These are phyloP conservation scores for Trachelus stipa DNA, from an alignment of 2,888 invertebrate species.

Conservation along the genomic window DNA sequence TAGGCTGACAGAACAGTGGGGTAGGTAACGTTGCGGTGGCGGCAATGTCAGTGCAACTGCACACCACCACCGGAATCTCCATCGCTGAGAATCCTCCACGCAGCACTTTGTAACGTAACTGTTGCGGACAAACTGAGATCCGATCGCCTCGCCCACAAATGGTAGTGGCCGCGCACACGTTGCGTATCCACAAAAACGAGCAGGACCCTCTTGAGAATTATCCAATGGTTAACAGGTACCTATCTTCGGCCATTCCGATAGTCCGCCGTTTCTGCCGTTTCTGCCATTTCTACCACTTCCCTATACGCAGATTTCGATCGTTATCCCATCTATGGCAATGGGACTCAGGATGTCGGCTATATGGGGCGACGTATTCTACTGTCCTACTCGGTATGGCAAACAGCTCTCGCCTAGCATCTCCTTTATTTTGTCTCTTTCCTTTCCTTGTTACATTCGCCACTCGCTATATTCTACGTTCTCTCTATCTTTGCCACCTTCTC, in stretches of 20 bases:
- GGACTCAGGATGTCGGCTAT: neutral
- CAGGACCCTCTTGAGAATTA: slow-evolving; percentile 12
- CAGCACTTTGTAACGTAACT: neutral
- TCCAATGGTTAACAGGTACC: slow-evolving; percentile 8
- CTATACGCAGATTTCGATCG: slow-evolving; percentile 40
- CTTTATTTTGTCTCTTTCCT: too few relatives aligned
- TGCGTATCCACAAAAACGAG: slow-evolving; percentile 8
- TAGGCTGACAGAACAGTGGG: slow-evolving; percentile 45
- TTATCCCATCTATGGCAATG: slow-evolving; percentile 47
- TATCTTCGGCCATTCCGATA: neutral
- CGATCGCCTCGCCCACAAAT: slow-evolving; percentile 44
- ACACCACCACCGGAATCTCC: neutral
- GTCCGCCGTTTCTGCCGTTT: neutral
- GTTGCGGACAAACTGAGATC: slow-evolving; percentile 28
- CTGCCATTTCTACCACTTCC: neutral
- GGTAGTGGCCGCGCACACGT: slow-evolving; percentile 35
- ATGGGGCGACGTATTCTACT: neutral
- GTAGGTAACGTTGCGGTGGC: neutral
- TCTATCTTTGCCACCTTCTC: too few relatives aligned
- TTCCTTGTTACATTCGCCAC: too few relatives aligned
- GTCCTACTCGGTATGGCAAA: too few relatives aligned
- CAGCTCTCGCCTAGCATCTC: too few relatives aligned
- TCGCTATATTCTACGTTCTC: too few relatives aligned
- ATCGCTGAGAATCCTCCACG: neutral
- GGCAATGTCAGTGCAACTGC: neutral